Evolutionary conservation across 2,888 invertebrate species (phyloP).

Genomic region (Spicauda simplicius): DNA sequence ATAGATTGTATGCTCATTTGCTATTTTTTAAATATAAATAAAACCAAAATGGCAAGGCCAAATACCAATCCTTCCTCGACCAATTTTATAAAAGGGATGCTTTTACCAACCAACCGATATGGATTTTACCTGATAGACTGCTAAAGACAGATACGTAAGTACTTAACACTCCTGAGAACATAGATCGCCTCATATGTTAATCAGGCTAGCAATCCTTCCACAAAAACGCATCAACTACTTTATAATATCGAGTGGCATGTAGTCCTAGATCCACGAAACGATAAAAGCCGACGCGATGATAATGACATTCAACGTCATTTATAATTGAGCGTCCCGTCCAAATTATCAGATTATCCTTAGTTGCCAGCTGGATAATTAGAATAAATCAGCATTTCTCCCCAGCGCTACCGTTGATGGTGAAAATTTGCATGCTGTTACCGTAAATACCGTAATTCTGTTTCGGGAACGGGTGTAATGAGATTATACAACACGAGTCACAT

Average conservation of each 20-base stretch:
- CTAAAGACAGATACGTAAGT: no score
- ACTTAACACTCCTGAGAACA: no score
- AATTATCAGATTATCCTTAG: neutral
- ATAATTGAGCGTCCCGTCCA: neutral
- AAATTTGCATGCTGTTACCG: conserved; percentile 23
- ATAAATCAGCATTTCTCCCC: conserved; percentile 5
- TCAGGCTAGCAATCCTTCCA: no score
- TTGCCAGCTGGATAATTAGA: conserved; percentile 15
- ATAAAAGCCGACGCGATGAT: neutral
- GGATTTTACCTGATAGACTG: no score
- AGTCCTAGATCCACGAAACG: neutral
- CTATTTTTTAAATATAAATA: no score
- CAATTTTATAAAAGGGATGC: no score
- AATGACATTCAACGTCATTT: neutral
- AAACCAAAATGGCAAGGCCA: no score
- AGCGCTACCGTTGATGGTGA: conserved; percentile 4
- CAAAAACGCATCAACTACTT: no score
- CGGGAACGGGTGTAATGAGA: conserved; percentile 25
- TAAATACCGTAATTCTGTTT: conserved; percentile 14
- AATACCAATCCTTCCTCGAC: no score
- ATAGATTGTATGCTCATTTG: no score
- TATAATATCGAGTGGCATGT: neutral
- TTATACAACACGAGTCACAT: conserved; percentile 19
- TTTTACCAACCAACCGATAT: no score
- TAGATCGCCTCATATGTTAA: no score